Conservation (phyloP, 2,113 vertebrate genomes). For the Struthidea cinerea region DNA sequence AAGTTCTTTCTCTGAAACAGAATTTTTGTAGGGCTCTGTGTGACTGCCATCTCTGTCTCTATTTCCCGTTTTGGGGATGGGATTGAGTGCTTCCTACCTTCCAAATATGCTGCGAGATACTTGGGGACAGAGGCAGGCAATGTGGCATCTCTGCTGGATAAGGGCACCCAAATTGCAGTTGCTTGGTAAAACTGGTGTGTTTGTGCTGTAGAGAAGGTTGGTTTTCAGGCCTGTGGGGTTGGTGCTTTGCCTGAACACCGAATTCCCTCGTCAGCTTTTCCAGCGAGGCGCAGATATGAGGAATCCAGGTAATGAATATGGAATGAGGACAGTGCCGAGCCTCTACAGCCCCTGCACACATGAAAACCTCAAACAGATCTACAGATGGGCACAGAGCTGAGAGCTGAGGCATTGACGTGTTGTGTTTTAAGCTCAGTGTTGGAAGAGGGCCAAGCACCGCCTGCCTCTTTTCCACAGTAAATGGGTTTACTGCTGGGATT, state of each 20-base stretch:
- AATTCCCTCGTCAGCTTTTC: neutral
- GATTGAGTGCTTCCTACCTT: neutral
- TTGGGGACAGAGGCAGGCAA: neutral
- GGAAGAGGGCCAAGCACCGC: neutral
- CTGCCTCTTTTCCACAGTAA: neutral
- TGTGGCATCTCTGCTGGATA: neutral
- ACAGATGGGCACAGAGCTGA: neutral
- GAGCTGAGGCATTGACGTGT: neutral
- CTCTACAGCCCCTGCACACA: neutral
- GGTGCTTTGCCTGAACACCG: neutral
- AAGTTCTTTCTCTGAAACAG: neutral
- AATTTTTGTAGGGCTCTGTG: neutral
- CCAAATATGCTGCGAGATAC: neutral
- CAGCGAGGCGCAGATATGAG: rapidly evolving
- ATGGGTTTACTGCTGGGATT: neutral
- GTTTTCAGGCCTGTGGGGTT: neutral
- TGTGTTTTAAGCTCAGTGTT: neutral
- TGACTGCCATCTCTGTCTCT: neutral
- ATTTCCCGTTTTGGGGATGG: neutral
- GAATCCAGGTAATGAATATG: neutral
- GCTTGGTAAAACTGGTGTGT: neutral
- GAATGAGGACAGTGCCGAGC: rapidly evolving
- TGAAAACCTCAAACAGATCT: neutral
- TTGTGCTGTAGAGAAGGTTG: neutral
- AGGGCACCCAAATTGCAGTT: neutral